Conservation (phyloP, 2,797 vertebrate species). For the Acanthiza pusilla region DNA sequence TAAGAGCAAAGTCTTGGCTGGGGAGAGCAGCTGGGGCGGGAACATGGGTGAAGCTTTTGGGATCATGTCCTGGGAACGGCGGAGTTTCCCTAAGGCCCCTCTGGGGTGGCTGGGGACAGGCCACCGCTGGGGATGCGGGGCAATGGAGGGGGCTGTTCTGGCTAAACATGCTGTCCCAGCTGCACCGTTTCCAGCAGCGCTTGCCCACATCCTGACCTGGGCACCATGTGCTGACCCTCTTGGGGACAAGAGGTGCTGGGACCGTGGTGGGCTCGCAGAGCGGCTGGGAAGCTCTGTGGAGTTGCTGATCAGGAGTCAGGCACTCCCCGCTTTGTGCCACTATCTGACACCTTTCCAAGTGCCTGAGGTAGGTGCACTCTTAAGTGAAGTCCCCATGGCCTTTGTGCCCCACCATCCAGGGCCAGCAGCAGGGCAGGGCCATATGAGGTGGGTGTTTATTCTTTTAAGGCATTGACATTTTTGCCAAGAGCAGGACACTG, state of each 20-base stretch:
- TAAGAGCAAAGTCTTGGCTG: conserved; percentile 47
- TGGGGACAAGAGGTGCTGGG: background rate
- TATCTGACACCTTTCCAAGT: background rate
- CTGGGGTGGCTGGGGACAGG: background rate
- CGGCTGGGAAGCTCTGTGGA: background rate
- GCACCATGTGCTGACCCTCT: background rate
- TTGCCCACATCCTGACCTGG: background rate
- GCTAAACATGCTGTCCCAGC: rapidly evolving
- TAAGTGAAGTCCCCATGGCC: background rate
- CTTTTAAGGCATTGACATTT: background rate
- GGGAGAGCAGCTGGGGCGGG: conserved; percentile 6
- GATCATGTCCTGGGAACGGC: background rate
- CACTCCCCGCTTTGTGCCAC: background rate
- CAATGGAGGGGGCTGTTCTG: background rate
- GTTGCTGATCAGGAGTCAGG: background rate
- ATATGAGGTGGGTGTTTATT: background rate
- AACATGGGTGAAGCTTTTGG: background rate
- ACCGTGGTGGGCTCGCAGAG: rapidly evolving
- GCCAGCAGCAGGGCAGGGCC: background rate
- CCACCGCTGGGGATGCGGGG: rapidly evolving
- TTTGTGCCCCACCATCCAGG: rapidly evolving
- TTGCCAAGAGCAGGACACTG: background rate
- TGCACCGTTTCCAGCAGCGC: background rate
- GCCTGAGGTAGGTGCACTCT: background rate
- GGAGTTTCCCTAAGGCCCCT: background rate